Base-by-base conservation (phyloP, 1,140 invertebrate genomes). In the Eulimnadia texana region DNA sequence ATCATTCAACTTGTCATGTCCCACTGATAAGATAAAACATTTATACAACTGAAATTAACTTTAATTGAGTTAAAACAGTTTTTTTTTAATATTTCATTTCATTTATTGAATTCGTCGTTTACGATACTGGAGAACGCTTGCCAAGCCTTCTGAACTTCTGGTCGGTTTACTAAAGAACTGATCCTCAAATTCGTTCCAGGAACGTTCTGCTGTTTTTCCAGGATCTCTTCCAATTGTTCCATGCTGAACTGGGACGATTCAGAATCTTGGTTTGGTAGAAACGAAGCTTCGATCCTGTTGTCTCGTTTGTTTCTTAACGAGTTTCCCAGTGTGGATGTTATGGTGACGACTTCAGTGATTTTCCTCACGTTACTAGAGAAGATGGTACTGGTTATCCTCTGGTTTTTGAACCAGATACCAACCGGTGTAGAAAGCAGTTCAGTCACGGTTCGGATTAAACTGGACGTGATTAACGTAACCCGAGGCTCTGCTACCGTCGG, bases 381-480 rank as follows among this genome's bases (percentile, higher is more conserved):
- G 33, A 57, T 23, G 28, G 55, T 57, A 11, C 27, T 57, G 13
- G 55, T 27, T n/a, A 57, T 57, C 24, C 55, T 23, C 16, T 57
- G 27, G 28, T 57, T 57, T 3, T 27, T 11, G 13, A 29, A 33
- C 55, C 55, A 57, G 33, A 57, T 29, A 29, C 24, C 27, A 28
- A 57, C 22, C n/a, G 33, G n/a, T n/a, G 27, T 57, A 13, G 55
- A 57, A 3, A 57, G 28, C 13, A 33, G 22, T 27, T 57, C 27
- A 20, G 55, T 57, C 25, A 57, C 27, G 3, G 55, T 57, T 9
- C 27, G 33, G 11, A 28, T 20, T 22, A 57, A 2, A n/a, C 55
- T 57, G 6, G 55, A 57, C 11, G 55, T 57, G 16, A 57, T 33
- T 19, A 57, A 20, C n/a, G 55, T 57, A 10, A 27, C 29, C 25